Evolutionary conservation across 2,113 vertebrate species (phyloP), one percentile per base, ranked within the genome.

Genomic region (Cavia aperea): DNA sequence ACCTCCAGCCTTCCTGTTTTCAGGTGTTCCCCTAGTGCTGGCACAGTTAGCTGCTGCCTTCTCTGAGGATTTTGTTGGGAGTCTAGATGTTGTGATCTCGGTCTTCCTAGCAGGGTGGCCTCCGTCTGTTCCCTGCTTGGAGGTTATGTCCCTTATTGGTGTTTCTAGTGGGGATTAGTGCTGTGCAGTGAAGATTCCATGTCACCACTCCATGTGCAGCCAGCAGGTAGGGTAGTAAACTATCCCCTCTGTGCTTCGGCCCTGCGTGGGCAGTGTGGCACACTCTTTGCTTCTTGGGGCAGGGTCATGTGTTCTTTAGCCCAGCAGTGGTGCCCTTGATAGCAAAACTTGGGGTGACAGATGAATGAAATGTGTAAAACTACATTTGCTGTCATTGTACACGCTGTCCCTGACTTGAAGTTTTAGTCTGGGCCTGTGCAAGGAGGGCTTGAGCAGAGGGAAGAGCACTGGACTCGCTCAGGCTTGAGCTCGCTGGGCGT

Each of bases 11-110:
- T 85, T 39, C 4, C 13, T 66, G 7, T 75, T 24, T 8, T 26
- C 24, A 26, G 4, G n/a, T 43, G 39, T 85, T 12, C 4, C 29
- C 62, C 0, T 2, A 26, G 1, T 2, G 58, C 86, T 65, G 0
- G 7, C 26, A 8, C 31, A 15, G 1, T 18, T n/a, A n/a, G 39
- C 31, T 16, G 16, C 43, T 43, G 15, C 13, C 33, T 51, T 58
- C 46, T 11, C 0, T 9, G 39, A 31, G 46, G n/a, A 2, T n/a
- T 26, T 77, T 7, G 0, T 21, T 15, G 49, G 29, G 29, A 15
- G 13, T 43, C 33, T 1, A 0, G 8, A 11, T 26, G 16, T 56
- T 51, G 7, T 13, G 6, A 23, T 2, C 56, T 43, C 12, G 36
- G 24, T 62, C 51, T 73, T 21, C 60, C 39, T 33, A 31, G 14